Conservation (phyloP, 2,888 invertebrate genomes). For the Macropis europaea region DNA sequence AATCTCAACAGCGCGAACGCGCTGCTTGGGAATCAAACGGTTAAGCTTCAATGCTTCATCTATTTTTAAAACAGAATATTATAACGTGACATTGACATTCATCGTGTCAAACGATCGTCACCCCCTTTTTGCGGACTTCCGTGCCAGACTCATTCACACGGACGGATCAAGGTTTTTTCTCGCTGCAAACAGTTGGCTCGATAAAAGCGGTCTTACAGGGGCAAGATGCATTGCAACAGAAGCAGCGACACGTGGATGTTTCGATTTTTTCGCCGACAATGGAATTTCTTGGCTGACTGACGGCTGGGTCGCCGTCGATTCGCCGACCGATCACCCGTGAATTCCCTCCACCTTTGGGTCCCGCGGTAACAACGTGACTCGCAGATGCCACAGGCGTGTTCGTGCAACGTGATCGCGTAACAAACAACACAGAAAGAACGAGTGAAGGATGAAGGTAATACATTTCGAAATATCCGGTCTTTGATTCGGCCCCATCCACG, state of each 20-base stretch:
- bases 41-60: too few species aligned
- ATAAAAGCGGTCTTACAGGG: constrained; percentile 4
- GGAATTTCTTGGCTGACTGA: constrained; percentile 65
- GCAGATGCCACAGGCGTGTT: constrained; percentile 28
- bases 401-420: constrained; percentile 5
- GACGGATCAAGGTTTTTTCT: neutral
- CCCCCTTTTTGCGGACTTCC: neutral
- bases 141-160: neutral
- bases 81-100: too few species aligned
- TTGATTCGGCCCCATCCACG: constrained; percentile 44
- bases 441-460: constrained; percentile 56
- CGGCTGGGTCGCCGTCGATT: constrained; percentile 50
- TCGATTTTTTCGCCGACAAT: constrained; percentile 56
- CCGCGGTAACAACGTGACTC: constrained; percentile 64
- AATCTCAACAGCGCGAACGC: neutral
- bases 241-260: constrained; percentile 21
- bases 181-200: neutral
- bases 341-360: constrained; percentile 68
- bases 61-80: too few species aligned
- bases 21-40: too few species aligned
- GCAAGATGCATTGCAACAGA: constrained; percentile 32
- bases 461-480: constrained; percentile 54
- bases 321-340: constrained; percentile 65
- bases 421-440: constrained; percentile 20
- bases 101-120: too few species aligned